Conservation (phyloP, 1,140 invertebrate genomes). For the Apis mellifera region Amel_HAv3.1 CM009946.2:2709001-2709500, state of each 20-base stretch:
- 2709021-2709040: not conserved
- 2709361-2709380: slow-evolving; percentile 95
- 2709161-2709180: slow-evolving; percentile 91
- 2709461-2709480: slow-evolving; percentile 95
- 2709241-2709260: slow-evolving; percentile 87
- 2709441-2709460: slow-evolving; percentile 95
- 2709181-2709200: slow-evolving; percentile 94
- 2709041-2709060: not conserved
- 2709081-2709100: slow-evolving; percentile 80
- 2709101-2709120: slow-evolving; percentile 78
- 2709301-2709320: slow-evolving; percentile 91
- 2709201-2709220: slow-evolving; percentile 88
- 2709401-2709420: slow-evolving; percentile 88
- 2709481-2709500: slow-evolving; percentile 88
- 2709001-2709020: no score
- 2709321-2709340: slow-evolving; percentile 98
- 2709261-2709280: slow-evolving; percentile 91
- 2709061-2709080: slow-evolving; percentile 75
- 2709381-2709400: slow-evolving; percentile 98
- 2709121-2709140: slow-evolving; percentile 83
- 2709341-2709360: slow-evolving; percentile 92
- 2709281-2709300: slow-evolving; percentile 82
- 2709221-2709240: slow-evolving; percentile 84
- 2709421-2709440: slow-evolving; percentile 94
- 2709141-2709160: slow-evolving; percentile 90